A percentile compares a stretch with the other conserved stretches of the same genome.
Conservation (phyloP, 2,888 invertebrate genomes). For the Caenorhabditis drosophilae region DNA sequence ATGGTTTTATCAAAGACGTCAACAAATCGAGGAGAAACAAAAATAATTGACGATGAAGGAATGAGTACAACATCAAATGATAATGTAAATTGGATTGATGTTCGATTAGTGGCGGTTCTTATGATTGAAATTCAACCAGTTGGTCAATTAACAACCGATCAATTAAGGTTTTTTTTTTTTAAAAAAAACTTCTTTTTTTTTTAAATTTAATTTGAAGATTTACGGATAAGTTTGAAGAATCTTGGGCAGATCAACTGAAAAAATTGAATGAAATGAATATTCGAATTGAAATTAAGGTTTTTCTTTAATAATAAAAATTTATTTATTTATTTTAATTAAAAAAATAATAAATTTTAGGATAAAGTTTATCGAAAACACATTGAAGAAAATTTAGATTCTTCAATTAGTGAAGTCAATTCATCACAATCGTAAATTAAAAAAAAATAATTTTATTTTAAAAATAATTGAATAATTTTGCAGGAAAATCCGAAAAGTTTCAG, state of each 20-base stretch:
- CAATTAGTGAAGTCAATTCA: conserved; percentile 19
- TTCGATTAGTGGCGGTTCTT: conserved; percentile 44
- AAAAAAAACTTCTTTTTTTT: conserved; percentile 2
- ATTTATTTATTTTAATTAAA: too few relatives aligned
- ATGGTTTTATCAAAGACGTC: conserved; percentile 25
- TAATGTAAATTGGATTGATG: conserved; percentile 42
- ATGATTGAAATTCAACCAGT: conserved; percentile 48
- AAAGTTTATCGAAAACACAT: conserved; percentile 11
- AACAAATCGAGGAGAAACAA: conserved; percentile 9
- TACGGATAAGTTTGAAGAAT: conserved; percentile 51
- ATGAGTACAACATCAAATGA: conserved; percentile 14
- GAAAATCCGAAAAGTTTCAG: conserved; percentile 24
- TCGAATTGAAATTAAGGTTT: conserved; percentile 45
- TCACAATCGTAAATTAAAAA: conserved; percentile 8
- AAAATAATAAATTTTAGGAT: conserved; percentile 2
- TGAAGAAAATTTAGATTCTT: conserved; percentile 26
- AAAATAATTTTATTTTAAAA: background rate
- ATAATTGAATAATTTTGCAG: background rate
- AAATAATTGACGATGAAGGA: conserved; percentile 24
- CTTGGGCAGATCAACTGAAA: conserved; percentile 51
- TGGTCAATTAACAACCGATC: conserved; percentile 39
- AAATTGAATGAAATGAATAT: conserved; percentile 61
- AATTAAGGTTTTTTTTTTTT: conserved; percentile 20
- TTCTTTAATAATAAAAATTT: conserved; percentile 1
- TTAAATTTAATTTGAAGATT: conserved; percentile 13